Evolutionary conservation across 2,888 invertebrate genomes (phyloP).

Genomic region (Dynastes grantii): DNA sequence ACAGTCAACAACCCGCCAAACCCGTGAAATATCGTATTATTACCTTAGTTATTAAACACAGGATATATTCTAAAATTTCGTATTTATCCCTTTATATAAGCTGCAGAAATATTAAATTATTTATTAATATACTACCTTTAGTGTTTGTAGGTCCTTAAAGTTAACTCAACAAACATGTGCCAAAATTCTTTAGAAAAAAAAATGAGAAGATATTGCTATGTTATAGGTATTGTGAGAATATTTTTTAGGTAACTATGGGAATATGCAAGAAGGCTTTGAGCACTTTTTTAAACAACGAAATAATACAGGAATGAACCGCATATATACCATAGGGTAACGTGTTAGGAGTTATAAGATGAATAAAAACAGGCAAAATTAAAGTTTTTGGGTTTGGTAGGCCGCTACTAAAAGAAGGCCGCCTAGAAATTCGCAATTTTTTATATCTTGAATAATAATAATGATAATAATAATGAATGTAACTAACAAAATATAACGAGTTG

Average conservation of each 20-base stretch:
- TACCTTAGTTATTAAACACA: too few relatives aligned
- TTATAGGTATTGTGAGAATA: conserved; percentile 9
- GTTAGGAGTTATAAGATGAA: neutral
- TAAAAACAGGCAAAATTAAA: conserved; percentile 7
- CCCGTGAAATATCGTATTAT: neutral
- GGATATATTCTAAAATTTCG: neutral
- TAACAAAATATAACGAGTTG: conserved; percentile 46
- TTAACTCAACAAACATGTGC: conserved; percentile 24
- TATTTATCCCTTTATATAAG: neutral
- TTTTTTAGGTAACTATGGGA: neutral
- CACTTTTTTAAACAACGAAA: conserved; percentile 45
- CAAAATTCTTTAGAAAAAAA: conserved; percentile 17
- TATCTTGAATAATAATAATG: conserved; percentile 45
- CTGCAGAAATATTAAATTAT: neutral
- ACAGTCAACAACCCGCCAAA: neutral
- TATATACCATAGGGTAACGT: neutral
- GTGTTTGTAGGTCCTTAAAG: conserved; percentile 33
- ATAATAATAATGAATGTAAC: conserved; percentile 48
- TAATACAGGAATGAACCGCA: conserved; percentile 43
- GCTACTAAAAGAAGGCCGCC: conserved; percentile 41
- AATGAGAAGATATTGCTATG: conserved; percentile 2
- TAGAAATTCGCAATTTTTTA: conserved; percentile 43
- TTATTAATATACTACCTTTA: neutral
- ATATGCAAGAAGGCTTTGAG: conserved; percentile 17
- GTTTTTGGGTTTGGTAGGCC: conserved; percentile 34